Percentiles rank a stretch among this genome's conserved stretches.
phyloP scores from a whole-genome alignment of 1,140 invertebrate genomes.

The Diprion similis region DNA sequence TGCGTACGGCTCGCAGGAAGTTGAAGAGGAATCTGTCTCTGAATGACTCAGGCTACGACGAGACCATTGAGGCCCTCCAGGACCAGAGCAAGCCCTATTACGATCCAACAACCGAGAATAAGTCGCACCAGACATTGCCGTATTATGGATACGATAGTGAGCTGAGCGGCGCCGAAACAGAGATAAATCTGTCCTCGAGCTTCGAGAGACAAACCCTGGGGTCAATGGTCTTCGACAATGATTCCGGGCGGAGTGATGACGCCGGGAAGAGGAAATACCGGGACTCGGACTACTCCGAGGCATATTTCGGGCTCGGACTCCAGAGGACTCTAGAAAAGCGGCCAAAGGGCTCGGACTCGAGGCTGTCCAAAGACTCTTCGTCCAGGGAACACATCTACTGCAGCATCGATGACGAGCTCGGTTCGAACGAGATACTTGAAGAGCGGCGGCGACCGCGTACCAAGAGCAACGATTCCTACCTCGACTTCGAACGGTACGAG shows the following conservation, averaged over 20 bases:
- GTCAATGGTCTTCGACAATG: constrained; percentile 21
- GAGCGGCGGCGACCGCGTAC: constrained; percentile 38
- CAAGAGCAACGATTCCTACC: constrained; percentile 50
- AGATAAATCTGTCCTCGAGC: constrained; percentile 41
- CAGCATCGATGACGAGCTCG: constrained; percentile 49
- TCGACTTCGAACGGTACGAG: constrained; percentile 30
- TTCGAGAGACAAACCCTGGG: constrained; percentile 29
- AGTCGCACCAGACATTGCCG: constrained; percentile 21
- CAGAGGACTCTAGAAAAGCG: constrained; percentile 28
- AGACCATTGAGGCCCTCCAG: constrained; percentile 52
- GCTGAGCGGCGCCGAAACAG: constrained; percentile 44
- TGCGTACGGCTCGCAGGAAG: constrained; percentile 55
- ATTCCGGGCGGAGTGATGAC: constrained; percentile 35
- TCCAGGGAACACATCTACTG: constrained; percentile 52
- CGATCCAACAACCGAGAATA: constrained; percentile 52
- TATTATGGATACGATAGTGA: constrained; percentile 54
- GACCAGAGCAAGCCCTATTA: constrained; percentile 58
- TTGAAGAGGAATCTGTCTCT: constrained; percentile 55
- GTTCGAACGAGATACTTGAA: constrained; percentile 29
- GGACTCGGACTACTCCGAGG: constrained; percentile 21
- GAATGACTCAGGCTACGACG: constrained; percentile 54
- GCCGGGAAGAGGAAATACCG: constrained; percentile 41
- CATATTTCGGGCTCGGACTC: neutral
- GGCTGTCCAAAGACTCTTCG: constrained; percentile 9
- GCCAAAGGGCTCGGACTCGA: constrained; percentile 28